phyloP scores from a whole-genome alignment of 2,113 vertebrate genomes.

The Perca fluviatilis region DNA sequence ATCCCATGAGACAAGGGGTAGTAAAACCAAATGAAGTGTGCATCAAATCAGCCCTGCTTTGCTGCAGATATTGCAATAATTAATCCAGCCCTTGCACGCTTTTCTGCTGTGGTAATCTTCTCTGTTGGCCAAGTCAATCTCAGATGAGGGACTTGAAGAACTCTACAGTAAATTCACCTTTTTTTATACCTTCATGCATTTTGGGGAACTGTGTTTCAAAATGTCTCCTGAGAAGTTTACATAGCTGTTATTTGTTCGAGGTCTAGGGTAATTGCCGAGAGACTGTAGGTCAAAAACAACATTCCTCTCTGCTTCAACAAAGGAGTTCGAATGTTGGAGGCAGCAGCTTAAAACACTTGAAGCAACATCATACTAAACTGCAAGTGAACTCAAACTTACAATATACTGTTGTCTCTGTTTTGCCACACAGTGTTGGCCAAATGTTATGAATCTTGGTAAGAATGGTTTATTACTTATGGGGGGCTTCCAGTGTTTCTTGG shows the following conservation, averaged over 20 bases:
- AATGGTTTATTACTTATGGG: conserved; percentile 43
- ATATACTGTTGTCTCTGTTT: conserved; percentile 19
- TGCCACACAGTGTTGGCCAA: conserved; percentile 35
- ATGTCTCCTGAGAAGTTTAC: conserved; percentile 55
- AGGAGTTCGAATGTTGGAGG: conserved; percentile 45
- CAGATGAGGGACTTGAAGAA: conserved; percentile 29
- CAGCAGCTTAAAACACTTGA: conserved; percentile 33
- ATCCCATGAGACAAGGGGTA: conserved; percentile 63
- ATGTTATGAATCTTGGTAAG: conserved; percentile 41
- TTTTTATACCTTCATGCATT: conserved; percentile 23
- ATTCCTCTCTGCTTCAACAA: conserved; percentile 54
- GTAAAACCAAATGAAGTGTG: conserved; percentile 80
- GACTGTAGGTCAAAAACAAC: conserved; percentile 54
- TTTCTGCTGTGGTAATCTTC: conserved; percentile 62
- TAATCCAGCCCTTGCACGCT: conserved; percentile 67
- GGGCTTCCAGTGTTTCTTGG: conserved; percentile 41
- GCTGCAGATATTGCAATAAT: conserved; percentile 72
- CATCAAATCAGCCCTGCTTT: conserved; percentile 71
- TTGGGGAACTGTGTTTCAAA: conserved; percentile 30
- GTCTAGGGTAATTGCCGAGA: conserved; percentile 55
- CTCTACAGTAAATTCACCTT: background rate
- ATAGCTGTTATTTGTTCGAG: conserved; percentile 51
- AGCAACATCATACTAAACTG: conserved; percentile 38
- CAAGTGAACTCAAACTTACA: conserved; percentile 52
- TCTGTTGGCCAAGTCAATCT: conserved; percentile 38